Evolutionary conservation across 2,113 vertebrate species (phyloP).

Genomic region (Apaloderma vittatum): DNA sequence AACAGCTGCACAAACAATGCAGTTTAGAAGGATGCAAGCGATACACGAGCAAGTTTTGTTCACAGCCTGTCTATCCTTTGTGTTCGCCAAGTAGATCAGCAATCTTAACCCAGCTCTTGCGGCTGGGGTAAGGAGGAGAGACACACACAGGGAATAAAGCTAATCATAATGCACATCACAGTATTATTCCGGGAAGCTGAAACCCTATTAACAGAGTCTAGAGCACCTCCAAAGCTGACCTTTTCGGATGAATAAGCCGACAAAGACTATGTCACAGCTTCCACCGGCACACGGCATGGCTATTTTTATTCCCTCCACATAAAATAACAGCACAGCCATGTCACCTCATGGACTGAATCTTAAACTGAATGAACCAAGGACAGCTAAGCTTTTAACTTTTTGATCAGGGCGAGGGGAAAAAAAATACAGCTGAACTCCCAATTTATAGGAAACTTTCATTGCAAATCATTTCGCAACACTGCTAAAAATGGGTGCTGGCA

Average conservation of each 20-base stretch:
- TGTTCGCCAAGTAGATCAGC: conserved; percentile 28
- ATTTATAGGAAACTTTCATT: not conserved
- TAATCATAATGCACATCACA: not conserved
- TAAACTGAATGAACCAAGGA: not conserved
- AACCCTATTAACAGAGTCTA: not conserved
- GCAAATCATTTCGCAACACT: not conserved
- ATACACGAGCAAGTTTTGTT: conserved; percentile 28
- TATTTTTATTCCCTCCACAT: not conserved
- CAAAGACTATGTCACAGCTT: not conserved
- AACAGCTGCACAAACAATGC: conserved; percentile 75
- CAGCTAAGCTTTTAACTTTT: not conserved
- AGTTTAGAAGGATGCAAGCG: conserved; percentile 61
- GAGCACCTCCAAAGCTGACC: not conserved
- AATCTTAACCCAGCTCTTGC: not conserved
- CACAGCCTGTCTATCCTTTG: conserved; percentile 31
- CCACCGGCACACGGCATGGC: not conserved
- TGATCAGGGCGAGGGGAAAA: not conserved
- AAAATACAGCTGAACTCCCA: not conserved
- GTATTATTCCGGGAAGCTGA: not conserved
- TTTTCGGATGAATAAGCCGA: not conserved
- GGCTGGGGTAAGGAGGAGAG: not conserved
- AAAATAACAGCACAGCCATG: not conserved
- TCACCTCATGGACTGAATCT: not conserved
- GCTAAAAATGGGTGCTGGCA: not conserved
- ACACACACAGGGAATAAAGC: not conserved